These are phyloP conservation scores for Chloebia gouldiae DNA, from an alignment of 2,113 vertebrate genomes.

Conservation along the genomic window DNA sequence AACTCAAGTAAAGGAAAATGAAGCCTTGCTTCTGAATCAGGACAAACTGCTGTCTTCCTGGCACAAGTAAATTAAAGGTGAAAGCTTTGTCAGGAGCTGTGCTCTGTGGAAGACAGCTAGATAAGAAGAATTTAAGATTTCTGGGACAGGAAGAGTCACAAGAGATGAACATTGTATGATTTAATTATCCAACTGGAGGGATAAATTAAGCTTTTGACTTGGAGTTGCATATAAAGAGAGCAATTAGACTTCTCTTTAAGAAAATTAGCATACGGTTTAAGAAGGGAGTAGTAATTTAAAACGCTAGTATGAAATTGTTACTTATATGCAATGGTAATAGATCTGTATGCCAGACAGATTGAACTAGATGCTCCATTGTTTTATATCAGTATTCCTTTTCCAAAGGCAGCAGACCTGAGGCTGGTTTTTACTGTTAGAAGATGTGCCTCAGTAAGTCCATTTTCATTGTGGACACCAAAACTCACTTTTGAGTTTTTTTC, in stretches of 20 bases:
- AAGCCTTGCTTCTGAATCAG: not conserved
- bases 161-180: not conserved
- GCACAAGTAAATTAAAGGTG: not conserved
- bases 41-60: not conserved
- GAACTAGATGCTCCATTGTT: not conserved
- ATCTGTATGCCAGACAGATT: not conserved
- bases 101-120: constrained; percentile 11
- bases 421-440: not conserved
- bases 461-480: not conserved
- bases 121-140: constrained; percentile 1
- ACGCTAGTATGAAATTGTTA: not conserved
- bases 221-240: constrained; percentile 32
- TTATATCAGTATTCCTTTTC: not conserved
- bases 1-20: not conserved
- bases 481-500: not conserved
- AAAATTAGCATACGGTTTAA: constrained; percentile 33
- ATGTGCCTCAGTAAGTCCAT: not conserved
- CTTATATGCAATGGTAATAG: not conserved
- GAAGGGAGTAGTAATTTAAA: constrained; percentile 16
- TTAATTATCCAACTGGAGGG: constrained; percentile 37
- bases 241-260: constrained; percentile 27
- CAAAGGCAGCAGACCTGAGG: not conserved
- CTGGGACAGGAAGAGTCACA: constrained; percentile 22
- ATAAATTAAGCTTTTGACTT: constrained; percentile 45
- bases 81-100: constrained; percentile 44